Base-by-base conservation (phyloP, 2,797 vertebrate genomes). In the Sternarchorhynchus goeldii region DNA sequence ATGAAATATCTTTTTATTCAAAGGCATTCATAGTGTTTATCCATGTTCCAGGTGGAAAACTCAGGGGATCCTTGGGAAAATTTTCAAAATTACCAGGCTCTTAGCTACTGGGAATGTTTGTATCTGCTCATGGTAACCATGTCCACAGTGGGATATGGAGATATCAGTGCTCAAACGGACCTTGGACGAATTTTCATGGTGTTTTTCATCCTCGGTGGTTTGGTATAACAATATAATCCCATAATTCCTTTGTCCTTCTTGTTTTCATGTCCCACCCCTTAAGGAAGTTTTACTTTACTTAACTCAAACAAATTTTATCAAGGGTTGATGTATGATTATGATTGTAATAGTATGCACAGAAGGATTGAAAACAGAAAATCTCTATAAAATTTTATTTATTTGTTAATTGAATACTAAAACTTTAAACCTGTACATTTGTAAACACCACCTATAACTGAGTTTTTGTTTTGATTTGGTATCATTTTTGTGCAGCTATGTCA, bases 161-260 rank as follows among this genome's bases (percentile, higher is more conserved):
- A 99, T 68, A 96, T 99, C 90, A 99, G 95, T 90, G 97, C 97
- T 90, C 98, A 98, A 95, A 99, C 97, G 87, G 98, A 97, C 1
- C 96, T 99, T 29, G 97, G 97, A 20, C 97, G 97, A 73, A 95
- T 99, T 91, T 99, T 99, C 92, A 99, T 99, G 97, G 97, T 99
- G 91, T 99, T 99, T 95, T 99, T 99, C 95, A 99, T 99, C 94
- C 96, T 99, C 82, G 97, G 97, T 89, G 97, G 97, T 93, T 94
- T 99, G 97, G 97, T 99, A 98, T 97, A 96, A 94, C 87, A 80
- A 65, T 76, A 83, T 25, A 62, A 62, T 88, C 82, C 87, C 74
- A 63, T 88, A 86, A 78, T 66, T 81, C 17, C 62, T 60, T 20
- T 53, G 3, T 55, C 56, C 21, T 76, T 75, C 45, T 73, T 60